Conservation (phyloP, 2,888 invertebrate genomes). For the Disparrhopalites patrizii region DNA sequence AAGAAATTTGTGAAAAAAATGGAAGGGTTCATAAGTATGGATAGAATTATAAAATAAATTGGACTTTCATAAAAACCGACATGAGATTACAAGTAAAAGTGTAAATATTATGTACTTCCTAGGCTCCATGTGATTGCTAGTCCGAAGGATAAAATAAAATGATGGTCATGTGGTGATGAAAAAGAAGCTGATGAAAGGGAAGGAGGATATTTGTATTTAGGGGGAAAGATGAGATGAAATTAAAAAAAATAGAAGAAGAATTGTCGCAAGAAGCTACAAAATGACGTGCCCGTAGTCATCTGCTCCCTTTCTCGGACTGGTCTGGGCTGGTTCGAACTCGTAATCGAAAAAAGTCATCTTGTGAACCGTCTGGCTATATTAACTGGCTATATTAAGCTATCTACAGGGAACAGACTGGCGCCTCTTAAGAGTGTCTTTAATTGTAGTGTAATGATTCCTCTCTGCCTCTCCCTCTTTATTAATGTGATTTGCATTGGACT, state of each 20-base stretch:
- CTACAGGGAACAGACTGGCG: constrained; percentile 4
- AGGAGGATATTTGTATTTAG: not conserved
- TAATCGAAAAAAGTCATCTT: not conserved
- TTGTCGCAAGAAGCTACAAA: not conserved
- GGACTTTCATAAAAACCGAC: no score
- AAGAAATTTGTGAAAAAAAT: no score
- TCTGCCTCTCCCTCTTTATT: not conserved
- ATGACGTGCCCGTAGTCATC: not conserved
- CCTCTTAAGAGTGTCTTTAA: not conserved
- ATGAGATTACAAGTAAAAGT: no score
- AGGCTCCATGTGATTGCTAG: no score
- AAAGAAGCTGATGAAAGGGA: no score
- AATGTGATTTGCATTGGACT: not conserved
- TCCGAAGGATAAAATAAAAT: no score
- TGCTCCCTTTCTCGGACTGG: not conserved
- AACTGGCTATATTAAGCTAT: not conserved
- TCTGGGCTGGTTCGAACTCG: not conserved
- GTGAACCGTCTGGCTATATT: not conserved
- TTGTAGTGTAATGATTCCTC: not conserved
- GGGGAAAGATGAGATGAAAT: not conserved
- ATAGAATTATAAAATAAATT: no score
- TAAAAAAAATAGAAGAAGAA: no score
- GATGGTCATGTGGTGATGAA: no score
- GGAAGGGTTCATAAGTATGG: no score
- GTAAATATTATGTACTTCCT: no score